phyloP scores from a whole-genome alignment of 2,888 invertebrate species.

The Atethmia centrago region DNA sequence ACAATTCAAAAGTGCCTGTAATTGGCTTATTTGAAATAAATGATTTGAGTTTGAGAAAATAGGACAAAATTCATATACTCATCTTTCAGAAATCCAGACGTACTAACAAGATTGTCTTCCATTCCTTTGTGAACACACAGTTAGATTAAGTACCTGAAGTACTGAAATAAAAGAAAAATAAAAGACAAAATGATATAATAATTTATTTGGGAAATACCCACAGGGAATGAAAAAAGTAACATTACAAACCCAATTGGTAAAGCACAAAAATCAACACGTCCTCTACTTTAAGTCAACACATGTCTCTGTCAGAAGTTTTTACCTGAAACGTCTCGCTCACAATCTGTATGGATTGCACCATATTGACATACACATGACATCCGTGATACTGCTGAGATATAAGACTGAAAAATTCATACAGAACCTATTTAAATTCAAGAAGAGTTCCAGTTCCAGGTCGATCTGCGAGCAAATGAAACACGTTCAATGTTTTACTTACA shows the following conservation, averaged over 20 bases:
- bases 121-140: too few relatives aligned
- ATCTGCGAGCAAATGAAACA: slow-evolving; percentile 55
- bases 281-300: not conserved
- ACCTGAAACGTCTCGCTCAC: not conserved
- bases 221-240: not conserved
- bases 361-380: slow-evolving; percentile 20
- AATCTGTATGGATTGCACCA: slow-evolving; percentile 21
- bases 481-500: slow-evolving; percentile 46
- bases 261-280: not conserved
- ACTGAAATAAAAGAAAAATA: not conserved
- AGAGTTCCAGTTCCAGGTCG: slow-evolving; percentile 38
- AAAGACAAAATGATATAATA: not conserved
- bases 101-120: not conserved
- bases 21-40: too few relatives aligned
- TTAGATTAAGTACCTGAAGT: too few relatives aligned
- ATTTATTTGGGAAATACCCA: not conserved
- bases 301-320: not conserved
- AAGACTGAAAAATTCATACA: slow-evolving; percentile 49
- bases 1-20: too few relatives aligned
- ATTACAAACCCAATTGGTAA: not conserved
- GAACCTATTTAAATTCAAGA: slow-evolving; percentile 51
- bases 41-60: too few relatives aligned
- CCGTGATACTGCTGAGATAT: slow-evolving; percentile 3
- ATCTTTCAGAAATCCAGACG: not conserved
- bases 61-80: not conserved